Conservation (phyloP, 2,797 vertebrate species). For the Protosalanx chinensis region DNA sequence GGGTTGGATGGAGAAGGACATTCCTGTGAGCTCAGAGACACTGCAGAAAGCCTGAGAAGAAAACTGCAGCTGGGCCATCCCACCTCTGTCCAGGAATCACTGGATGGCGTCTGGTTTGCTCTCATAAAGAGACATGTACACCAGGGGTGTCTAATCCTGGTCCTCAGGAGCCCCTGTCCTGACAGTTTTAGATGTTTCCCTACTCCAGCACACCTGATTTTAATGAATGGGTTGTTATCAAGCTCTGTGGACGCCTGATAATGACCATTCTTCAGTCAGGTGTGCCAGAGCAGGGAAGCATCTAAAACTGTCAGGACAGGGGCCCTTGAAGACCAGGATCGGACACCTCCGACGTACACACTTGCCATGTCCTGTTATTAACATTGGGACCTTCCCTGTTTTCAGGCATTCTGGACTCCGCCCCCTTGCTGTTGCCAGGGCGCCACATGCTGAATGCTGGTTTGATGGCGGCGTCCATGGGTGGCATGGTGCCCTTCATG, state of each 20-base stretch:
- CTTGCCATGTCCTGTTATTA: not conserved
- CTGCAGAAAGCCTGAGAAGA: slow-evolving; percentile 16
- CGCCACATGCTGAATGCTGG: slow-evolving; percentile 70
- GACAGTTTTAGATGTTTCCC: no score
- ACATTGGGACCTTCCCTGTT: not conserved
- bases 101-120: not conserved
- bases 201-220: no score
- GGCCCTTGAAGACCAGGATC: no score
- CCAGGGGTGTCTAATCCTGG: no score
- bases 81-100: not conserved
- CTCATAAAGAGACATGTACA: not conserved
- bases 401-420: slow-evolving; percentile 64
- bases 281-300: no score
- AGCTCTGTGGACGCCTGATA: no score
- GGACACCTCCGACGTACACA: no score
- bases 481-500: slow-evolving; percentile 69
- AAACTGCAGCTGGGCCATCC: no score
- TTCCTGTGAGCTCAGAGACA: slow-evolving; percentile 29
- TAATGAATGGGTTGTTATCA: no score
- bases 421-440: slow-evolving; percentile 72
- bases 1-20: slow-evolving; percentile 23
- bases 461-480: slow-evolving; percentile 69
- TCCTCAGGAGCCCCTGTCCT: no score
- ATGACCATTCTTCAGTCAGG: no score
- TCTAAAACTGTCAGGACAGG: no score